phyloP scores from a whole-genome alignment of 2,113 vertebrate genomes.

The Ammodytes marinus region DNA sequence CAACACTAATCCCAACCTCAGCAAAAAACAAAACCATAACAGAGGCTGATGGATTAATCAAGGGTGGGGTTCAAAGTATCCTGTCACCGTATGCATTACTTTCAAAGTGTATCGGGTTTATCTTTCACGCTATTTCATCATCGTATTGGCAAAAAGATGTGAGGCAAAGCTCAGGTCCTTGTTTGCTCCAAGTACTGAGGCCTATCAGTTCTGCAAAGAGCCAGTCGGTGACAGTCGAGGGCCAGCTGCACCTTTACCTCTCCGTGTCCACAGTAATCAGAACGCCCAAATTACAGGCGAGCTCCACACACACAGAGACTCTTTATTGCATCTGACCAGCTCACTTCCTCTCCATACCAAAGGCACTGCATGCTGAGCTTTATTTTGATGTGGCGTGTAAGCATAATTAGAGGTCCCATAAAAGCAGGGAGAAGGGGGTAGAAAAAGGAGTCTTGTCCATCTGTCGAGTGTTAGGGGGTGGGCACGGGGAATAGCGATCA shows the following conservation, averaged over 20 bases:
- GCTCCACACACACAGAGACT: slow-evolving; percentile 57
- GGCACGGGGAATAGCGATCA: slow-evolving; percentile 55
- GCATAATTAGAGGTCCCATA: slow-evolving; percentile 85
- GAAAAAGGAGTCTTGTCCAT: slow-evolving; percentile 79
- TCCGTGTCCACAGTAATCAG: slow-evolving; percentile 59
- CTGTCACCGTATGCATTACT: slow-evolving; percentile 14
- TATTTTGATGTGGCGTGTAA: slow-evolving; percentile 84
- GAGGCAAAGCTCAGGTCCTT: not conserved
- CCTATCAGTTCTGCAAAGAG: not conserved
- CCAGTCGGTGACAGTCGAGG: slow-evolving; percentile 49
- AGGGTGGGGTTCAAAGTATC: slow-evolving; percentile 12
- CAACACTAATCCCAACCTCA: slow-evolving; percentile 41
- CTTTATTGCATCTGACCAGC: slow-evolving; percentile 83
- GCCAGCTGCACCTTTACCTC: slow-evolving; percentile 63
- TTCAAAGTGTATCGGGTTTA: slow-evolving; percentile 15
- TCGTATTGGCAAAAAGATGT: not conserved
- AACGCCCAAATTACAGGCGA: slow-evolving; percentile 79
- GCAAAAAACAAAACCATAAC: slow-evolving; percentile 52
- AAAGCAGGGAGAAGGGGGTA: slow-evolving; percentile 56
- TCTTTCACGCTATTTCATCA: slow-evolving; percentile 18
- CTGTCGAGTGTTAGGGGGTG: slow-evolving; percentile 79
- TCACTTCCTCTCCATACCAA: slow-evolving; percentile 81
- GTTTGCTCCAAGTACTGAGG: not conserved
- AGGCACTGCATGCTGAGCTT: slow-evolving; percentile 82
- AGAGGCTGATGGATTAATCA: not conserved